Conservation (phyloP, 2,113 vertebrate genomes). For the human (Homo sapiens) region GRCh38 chr7:20203001-20203500, state of each 20-base stretch:
- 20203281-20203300: not conserved
- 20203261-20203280: accelerated
- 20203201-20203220: not conserved
- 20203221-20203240: too few species aligned
- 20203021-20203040: not conserved
- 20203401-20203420: too few species aligned
- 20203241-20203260: not conserved
- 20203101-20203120: not conserved
- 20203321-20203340: not conserved
- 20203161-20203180: slow-evolving; percentile 41
- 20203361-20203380: not conserved
- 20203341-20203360: not conserved
- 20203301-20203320: not conserved
- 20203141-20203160: slow-evolving; percentile 37
- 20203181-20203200: not conserved
- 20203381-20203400: not conserved
- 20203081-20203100: slow-evolving; percentile 30
- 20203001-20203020: not conserved
- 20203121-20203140: not conserved
- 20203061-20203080: slow-evolving; percentile 24
- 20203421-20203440: not conserved
- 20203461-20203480: not conserved
- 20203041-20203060: not conserved
- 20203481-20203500: not conserved
- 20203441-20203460: not conserved